A percentile compares a stretch with the other conserved stretches of the same genome.
These are phyloP conservation scores for Myiagra hebetior DNA, from an alignment of 2,113 vertebrate genomes.

Conservation along the genomic window DNA sequence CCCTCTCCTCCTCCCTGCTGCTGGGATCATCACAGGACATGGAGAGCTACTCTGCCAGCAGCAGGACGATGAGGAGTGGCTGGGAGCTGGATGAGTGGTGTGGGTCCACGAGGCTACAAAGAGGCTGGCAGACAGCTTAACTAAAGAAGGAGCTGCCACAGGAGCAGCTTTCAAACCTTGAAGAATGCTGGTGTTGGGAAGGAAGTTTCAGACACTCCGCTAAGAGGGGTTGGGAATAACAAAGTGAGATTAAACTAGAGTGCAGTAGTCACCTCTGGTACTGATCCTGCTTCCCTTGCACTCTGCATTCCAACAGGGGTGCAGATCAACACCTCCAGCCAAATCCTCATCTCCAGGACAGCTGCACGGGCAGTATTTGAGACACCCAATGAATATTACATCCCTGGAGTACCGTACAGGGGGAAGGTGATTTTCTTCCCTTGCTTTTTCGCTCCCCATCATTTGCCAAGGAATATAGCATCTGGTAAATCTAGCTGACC, in stretches of 20 bases:
- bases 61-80: not conserved
- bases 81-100: not conserved
- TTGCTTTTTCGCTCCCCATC: not conserved
- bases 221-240: not conserved
- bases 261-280: not conserved
- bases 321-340: constrained; percentile 24
- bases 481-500: not conserved
- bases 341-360: constrained; percentile 46
- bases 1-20: not conserved
- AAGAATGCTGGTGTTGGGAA: not conserved
- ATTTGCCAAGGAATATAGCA: not conserved
- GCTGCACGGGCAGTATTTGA: constrained; percentile 56
- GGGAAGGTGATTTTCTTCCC: constrained; percentile 58
- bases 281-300: not conserved
- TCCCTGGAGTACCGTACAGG: constrained; percentile 61
- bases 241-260: not conserved
- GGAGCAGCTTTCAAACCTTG: not conserved
- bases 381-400: constrained; percentile 59
- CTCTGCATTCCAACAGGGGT: constrained; percentile 38
- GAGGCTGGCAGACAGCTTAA: not conserved
- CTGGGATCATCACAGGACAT: not conserved
- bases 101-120: not conserved
- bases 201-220: not conserved
- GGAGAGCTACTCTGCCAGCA: not conserved
- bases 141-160: not conserved